phyloP scores from a whole-genome alignment of 1,140 invertebrate species.

The Nixonia krombeini region DNA sequence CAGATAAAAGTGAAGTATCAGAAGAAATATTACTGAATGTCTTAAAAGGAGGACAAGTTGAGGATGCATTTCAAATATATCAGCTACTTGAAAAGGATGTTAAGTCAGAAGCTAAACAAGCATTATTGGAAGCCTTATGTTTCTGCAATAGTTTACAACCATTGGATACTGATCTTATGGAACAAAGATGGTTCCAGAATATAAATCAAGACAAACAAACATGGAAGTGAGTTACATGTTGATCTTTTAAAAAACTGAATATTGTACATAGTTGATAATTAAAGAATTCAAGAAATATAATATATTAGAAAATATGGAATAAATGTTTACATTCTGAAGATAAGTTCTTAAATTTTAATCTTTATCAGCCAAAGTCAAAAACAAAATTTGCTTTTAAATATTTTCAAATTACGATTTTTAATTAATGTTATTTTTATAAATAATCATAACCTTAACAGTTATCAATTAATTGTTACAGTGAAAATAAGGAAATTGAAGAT shows the following conservation, averaged over 20 bases:
- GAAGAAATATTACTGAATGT: constrained; percentile 76
- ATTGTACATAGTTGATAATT: not conserved
- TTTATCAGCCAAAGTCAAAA: too few relatives aligned
- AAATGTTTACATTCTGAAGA: too few relatives aligned
- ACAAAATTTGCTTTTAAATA: constrained; percentile 5
- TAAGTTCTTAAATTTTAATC: too few relatives aligned
- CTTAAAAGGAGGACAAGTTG: constrained; percentile 77
- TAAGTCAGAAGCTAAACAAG: constrained; percentile 77
- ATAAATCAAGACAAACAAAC: constrained; percentile 46
- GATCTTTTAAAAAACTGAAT: constrained; percentile 13
- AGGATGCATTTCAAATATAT: constrained; percentile 82
- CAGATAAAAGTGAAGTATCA: constrained; percentile 79
- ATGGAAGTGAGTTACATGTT: constrained; percentile 78
- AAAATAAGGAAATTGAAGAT: constrained; percentile 23
- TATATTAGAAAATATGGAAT: too few relatives aligned
- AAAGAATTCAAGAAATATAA: too few relatives aligned
- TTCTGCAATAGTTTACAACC: constrained; percentile 83
- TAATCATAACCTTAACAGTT: not conserved
- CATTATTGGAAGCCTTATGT: constrained; percentile 86
- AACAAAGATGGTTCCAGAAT: constrained; percentile 82
- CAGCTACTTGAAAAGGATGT: constrained; percentile 77
- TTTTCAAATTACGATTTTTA: constrained; percentile 10
- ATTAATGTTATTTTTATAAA: constrained; percentile 8
- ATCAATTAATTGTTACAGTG: too few relatives aligned
- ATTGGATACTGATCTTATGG: constrained; percentile 78